phyloP scores from a whole-genome alignment of 2,888 invertebrate species.

The Pandemis heparana region DNA sequence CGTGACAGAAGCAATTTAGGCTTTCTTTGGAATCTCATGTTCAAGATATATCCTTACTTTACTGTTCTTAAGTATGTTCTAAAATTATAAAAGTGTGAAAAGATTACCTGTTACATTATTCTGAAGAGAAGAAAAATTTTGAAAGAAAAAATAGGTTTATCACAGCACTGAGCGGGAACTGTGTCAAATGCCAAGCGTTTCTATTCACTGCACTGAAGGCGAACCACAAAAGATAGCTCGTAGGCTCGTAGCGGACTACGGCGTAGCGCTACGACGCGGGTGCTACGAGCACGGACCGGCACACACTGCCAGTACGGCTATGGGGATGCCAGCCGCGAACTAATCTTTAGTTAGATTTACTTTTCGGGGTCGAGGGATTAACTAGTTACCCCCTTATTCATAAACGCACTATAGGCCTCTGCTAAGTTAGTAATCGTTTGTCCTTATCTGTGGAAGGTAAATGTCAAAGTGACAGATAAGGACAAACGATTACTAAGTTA shows the following conservation, averaged over 20 bases:
- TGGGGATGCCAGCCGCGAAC: slow-evolving; percentile 63
- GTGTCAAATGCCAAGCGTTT: slow-evolving; percentile 42
- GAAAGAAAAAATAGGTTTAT: slow-evolving; percentile 19
- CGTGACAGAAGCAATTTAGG: not conserved
- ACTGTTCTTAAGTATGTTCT: not conserved
- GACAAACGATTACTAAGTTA: too few species aligned
- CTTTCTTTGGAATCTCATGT: not conserved
- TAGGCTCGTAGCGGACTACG: slow-evolving; percentile 34
- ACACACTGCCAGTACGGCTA: slow-evolving; percentile 58
- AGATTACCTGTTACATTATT: slow-evolving; percentile 27
- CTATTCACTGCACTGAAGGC: slow-evolving; percentile 44
- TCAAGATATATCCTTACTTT: not conserved
- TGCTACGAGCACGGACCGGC: slow-evolving; percentile 54
- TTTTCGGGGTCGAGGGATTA: slow-evolving; percentile 18
- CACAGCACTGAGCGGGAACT: slow-evolving; percentile 44
- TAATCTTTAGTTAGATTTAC: slow-evolving; percentile 42
- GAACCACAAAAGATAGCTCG: slow-evolving; percentile 48
- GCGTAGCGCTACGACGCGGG: slow-evolving; percentile 64
- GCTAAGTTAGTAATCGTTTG: too few species aligned
- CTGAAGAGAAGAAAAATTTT: not conserved
- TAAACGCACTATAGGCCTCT: too few species aligned
- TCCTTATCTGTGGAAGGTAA: too few species aligned
- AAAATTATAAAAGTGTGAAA: not conserved
- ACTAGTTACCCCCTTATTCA: too few species aligned
- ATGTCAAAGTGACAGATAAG: too few species aligned